These are phyloP conservation scores for Euborellia annulipes DNA, from an alignment of 1,140 invertebrate genomes.

Conservation along the genomic window DNA sequence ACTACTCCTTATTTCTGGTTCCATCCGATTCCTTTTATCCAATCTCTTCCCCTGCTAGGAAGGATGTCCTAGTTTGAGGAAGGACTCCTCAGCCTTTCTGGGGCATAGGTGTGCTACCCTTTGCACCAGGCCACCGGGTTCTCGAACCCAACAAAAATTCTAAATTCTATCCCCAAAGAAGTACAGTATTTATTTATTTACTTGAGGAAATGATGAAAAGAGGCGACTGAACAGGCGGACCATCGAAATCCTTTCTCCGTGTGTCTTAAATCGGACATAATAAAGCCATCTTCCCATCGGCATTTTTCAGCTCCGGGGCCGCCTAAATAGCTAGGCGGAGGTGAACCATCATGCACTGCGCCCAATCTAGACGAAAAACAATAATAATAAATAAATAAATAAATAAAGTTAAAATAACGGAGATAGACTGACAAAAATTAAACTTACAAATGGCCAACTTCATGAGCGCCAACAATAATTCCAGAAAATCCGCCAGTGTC, in stretches of 20 bases:
- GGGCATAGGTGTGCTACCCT: no score
- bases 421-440: background rate
- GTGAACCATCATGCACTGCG: constrained; percentile 87
- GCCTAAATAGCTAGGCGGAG: constrained; percentile 82
- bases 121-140: no score
- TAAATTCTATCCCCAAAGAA: no score
- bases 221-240: constrained; percentile 85
- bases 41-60: no score
- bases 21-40: no score
- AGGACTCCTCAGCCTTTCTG: no score
- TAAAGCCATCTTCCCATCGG: constrained; percentile 89
- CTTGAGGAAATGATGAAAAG: constrained; percentile 93
- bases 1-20: no score
- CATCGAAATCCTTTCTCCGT: constrained; percentile 89
- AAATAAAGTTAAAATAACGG: background rate
- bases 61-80: no score
- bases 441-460: constrained; percentile 92
- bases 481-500: constrained; percentile 91
- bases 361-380: constrained; percentile 47
- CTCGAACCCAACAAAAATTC: no score
- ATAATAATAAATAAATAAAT: background rate
- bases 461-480: constrained; percentile 89
- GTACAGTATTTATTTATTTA: no score
- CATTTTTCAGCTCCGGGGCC: constrained; percentile 91
- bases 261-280: constrained; percentile 87